phyloP scores from a whole-genome alignment of 1,140 invertebrate species.

The Zophobas atratus region DNA sequence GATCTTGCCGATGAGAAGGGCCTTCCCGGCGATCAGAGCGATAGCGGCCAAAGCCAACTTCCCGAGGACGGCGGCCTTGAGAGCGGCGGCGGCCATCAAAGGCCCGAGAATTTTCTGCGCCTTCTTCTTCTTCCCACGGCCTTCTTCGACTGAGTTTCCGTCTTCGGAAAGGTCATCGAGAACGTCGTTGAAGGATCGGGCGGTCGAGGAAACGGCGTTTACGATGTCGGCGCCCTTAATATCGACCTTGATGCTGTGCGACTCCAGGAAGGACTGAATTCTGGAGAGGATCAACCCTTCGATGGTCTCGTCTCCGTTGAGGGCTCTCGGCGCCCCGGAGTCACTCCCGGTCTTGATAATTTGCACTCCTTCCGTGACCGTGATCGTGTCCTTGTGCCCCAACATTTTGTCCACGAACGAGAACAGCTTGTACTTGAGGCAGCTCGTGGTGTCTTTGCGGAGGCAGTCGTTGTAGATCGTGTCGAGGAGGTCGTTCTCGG shows the following conservation, averaged over 20 bases:
- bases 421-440: conserved; percentile 88
- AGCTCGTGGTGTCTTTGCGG: conserved; percentile 84
- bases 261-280: conserved; percentile 81
- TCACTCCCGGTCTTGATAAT: conserved; percentile 80
- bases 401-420: conserved; percentile 87
- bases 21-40: conserved; percentile 87
- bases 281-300: conserved; percentile 79
- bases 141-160: conserved; percentile 73
- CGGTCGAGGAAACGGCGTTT: conserved; percentile 82
- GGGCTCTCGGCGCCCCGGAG: conserved; percentile 79
- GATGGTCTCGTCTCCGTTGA: conserved; percentile 75
- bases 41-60: conserved; percentile 84
- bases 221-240: conserved; percentile 87
- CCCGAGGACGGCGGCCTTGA: conserved; percentile 84
- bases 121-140: conserved; percentile 86
- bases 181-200: conserved; percentile 81
- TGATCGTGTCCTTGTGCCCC: conserved; percentile 82
- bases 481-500: conserved; percentile 83
- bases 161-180: conserved; percentile 75
- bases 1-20: conserved; percentile 86
- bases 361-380: conserved; percentile 84
- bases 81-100: conserved; percentile 79
- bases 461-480: conserved; percentile 84
- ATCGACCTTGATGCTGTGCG: conserved; percentile 87
- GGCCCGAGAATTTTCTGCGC: conserved; percentile 84